Base-by-base conservation (phyloP, 2,113 vertebrate genomes). In the Antennarius striatus region DNA sequence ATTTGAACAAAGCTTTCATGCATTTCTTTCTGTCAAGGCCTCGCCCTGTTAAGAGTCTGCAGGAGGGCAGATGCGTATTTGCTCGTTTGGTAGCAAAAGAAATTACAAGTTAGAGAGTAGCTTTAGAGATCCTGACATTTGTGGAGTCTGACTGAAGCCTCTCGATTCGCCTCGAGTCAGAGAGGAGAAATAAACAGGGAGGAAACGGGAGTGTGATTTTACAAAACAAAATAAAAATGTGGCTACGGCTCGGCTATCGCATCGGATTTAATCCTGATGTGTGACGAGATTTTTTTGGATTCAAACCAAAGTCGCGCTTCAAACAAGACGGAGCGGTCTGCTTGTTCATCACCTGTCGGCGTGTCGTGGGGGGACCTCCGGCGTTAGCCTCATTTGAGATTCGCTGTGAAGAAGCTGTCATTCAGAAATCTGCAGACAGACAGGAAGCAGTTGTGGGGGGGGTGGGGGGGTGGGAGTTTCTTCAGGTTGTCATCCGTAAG, bases 1-100 rank as follows among this genome's bases (percentile, higher is more conserved):
- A 91, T 89, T 88, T 89, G 82, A 92, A 92, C 87, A 89, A 92
- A 89, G 83, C 56, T 22, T 69, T 73, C 54, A 63, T 57, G 75
- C 73, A 53, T 80, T 66, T 72, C 75, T 86, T 78, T 81, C 69
- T 80, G 76, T 70, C 61, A 73, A 77, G 85, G 68, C 76, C 76
- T 14, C 55, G 74, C 71, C 81, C 77, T 75, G 87, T 84, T 71
- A 80, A 70, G 71, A 63, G 63, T 43, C 52, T 49, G 57, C 51
- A 79, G 60, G 46, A 60, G 53, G 77, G 75, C 43, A 46, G 76
- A 64, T 77, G 71, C 63, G 56, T 45, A 32, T 68, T 63, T 22
- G 65, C 68, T 67, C 60, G 62, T 82, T 68, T 56, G 69, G 66
- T 62, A 77, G 54, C 46, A 6, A 60, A 51, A 78, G 46, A 83